phyloP scores from a whole-genome alignment of 1,140 invertebrate genomes.

The Penaeus chinensis region DNA sequence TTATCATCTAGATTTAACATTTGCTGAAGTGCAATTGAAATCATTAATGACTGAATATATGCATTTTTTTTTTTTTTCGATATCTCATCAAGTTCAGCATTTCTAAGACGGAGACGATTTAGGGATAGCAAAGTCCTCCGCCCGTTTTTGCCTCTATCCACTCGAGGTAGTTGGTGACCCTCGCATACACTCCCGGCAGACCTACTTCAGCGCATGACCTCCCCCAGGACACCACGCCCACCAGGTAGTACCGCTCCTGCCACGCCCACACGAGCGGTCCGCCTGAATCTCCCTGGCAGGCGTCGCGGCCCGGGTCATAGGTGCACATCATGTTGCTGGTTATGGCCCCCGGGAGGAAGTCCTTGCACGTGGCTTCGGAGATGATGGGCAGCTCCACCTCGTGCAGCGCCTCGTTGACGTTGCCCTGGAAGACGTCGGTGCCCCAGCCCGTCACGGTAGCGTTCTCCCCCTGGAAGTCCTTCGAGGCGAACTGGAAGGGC shows the following conservation, averaged over 20 bases:
- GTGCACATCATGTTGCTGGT: slow-evolving; percentile 54
- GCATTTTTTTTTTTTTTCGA: too few relatives aligned
- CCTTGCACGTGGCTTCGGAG: slow-evolving; percentile 59
- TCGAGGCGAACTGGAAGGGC: slow-evolving; percentile 72
- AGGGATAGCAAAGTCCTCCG: slow-evolving; percentile 24
- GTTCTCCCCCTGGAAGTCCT: slow-evolving; percentile 69
- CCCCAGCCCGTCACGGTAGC: slow-evolving; percentile 75
- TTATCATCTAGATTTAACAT: too few relatives aligned
- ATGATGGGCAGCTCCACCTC: slow-evolving; percentile 74
- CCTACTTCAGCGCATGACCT: slow-evolving; percentile 65
- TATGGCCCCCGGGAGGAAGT: neutral
- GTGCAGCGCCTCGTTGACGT: slow-evolving; percentile 71
- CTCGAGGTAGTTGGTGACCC: slow-evolving; percentile 64
- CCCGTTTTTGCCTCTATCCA: slow-evolving; percentile 64
- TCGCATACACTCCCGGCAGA: slow-evolving; percentile 66
- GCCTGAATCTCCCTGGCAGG: slow-evolving; percentile 65
- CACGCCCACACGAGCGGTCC: slow-evolving; percentile 65
- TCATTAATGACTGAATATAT: too few relatives aligned
- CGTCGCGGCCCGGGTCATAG: slow-evolving; percentile 13
- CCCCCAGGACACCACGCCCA: slow-evolving; percentile 66
- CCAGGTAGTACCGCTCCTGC: slow-evolving; percentile 64
- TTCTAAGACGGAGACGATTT: neutral
- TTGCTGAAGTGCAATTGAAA: too few relatives aligned
- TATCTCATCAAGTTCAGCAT: too few relatives aligned
- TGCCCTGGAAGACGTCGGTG: slow-evolving; percentile 71